Conservation (phyloP, 1,140 invertebrate genomes). For the Cydia fagiglandana region DNA sequence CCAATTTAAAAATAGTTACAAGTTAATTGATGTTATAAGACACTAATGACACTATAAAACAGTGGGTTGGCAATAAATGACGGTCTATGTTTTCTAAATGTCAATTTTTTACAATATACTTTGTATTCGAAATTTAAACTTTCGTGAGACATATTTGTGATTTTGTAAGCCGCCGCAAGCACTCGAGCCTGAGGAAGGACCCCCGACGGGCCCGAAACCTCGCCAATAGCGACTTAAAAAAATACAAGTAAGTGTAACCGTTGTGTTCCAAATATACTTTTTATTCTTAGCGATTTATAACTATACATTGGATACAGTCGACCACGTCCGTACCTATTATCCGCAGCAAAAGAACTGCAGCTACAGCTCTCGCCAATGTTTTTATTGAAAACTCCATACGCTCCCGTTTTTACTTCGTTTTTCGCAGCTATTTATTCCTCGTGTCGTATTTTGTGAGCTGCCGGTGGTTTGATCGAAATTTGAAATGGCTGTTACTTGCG, state of each 20-base stretch:
- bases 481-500: conserved; percentile 25
- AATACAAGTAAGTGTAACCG: too few relatives aligned
- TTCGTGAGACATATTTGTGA: too few relatives aligned
- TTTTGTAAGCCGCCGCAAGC: too few relatives aligned
- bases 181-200: too few relatives aligned
- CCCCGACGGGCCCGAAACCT: too few relatives aligned
- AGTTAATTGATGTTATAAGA: not conserved
- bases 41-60: not conserved
- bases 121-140: not conserved
- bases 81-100: not conserved
- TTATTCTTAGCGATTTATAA: not conserved
- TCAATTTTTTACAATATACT: not conserved
- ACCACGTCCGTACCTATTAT: not conserved
- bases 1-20: not conserved
- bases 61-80: not conserved
- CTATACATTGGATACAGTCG: not conserved
- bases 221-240: too few relatives aligned
- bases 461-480: conserved; percentile 29
- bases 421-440: conserved; percentile 49
- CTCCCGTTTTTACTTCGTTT: conserved; percentile 49
- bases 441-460: conserved; percentile 34
- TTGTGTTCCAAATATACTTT: too few relatives aligned
- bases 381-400: conserved; percentile 64
- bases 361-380: conserved; percentile 54
- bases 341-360: conserved; percentile 55